Evolutionary conservation across 2,888 invertebrate species (phyloP), one percentile per base, ranked within the genome.

Genomic region (Drosophila subquinaria): DNA sequence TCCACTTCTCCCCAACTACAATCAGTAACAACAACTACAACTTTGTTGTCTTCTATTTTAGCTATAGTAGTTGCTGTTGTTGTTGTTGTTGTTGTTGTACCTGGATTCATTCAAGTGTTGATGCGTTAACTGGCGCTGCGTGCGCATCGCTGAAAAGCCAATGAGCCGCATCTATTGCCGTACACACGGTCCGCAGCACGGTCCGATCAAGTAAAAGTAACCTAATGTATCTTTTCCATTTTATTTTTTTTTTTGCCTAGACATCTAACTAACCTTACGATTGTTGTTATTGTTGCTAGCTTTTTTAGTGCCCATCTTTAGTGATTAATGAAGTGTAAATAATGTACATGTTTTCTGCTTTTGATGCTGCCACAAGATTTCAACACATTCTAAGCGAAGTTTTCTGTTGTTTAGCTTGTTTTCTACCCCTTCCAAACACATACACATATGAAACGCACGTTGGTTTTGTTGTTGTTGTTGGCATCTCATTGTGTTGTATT

Each of bases 261-360:
- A 52, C 61, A 40, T 51, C 47, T 6, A 33, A 53, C 57, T 59
- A 68, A 78, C 78, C 68, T 65, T 76, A 78, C 62, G 57, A 51
- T 30, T 30, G 27, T 23, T 23, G 27, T 27, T 27, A 5, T 67
- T 57, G 67, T 57, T 66, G 56, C 48, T 45, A 40, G 42, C 50
- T 50, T 67, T 77, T 79, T 88, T 78, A 69, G 80, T 60, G 69
- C 68, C 72, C 70, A 78, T 81, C 79, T 83, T 66, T 73, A 72
- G 76, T 89, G 88, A 89, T 89, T 88, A 88, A 88, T 88, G 88
- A 88, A 89, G 88, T 88, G 88, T 89, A 88, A 82, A 88, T 77
- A 88, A 89, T 76, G 86, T 73, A 74, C 71, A 89, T 77, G 86
- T 83, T 85, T 84, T 86, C 61, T 70, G 69, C 56, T 57, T 72